Evolutionary conservation across 2,888 invertebrate species (phyloP), one percentile per base, ranked within the genome.

Genomic region (Zygaena filipendulae): DNA sequence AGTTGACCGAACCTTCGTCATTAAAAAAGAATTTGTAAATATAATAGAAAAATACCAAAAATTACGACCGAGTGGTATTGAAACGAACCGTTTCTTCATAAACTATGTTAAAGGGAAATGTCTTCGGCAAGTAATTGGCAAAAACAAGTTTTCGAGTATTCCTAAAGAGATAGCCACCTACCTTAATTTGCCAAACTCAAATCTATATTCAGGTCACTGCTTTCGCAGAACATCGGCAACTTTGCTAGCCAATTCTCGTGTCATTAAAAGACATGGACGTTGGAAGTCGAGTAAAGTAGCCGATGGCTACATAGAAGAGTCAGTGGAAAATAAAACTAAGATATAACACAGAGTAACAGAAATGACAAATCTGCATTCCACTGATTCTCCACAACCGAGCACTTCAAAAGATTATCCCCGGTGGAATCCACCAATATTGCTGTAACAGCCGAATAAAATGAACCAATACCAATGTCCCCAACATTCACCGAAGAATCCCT

Each of bases 121-220:
- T 20, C 30, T 29, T 2, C 16, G 9, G 11, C 36, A 36, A 29
- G 25, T 23, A 3, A 31, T 33, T 8, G 38, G 33, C 2, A 32
- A 21, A 4, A 29, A 32, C 13, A 36, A 33, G 32, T 20, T 35
- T n/a, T 16, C 20, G 3, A 20, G 16, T 4, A 27, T 39, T 13
- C 37, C 38, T 11, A 37, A 35, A 29, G 21, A 29, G 27, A 39
- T 39, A 18, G 41, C 36, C 2, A 38, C 25, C 1, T 27, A 20
- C 14, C n/a, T 29, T 10, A 21, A 19, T 13, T 21, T 32, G 13
- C 13, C 27, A 5, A 13, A 32, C 10, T 5, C 32, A 1, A 12
- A 32, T 13, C 11, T 4, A 3, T 32, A 27, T 10, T 28, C 32
- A 9, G 28, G 29, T 4, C 32, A 32, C 13, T 25, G 32, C 13